These are phyloP conservation scores for Cataglyphis albicans DNA, from an alignment of 2,888 invertebrate species.

Conservation along the genomic window DNA sequence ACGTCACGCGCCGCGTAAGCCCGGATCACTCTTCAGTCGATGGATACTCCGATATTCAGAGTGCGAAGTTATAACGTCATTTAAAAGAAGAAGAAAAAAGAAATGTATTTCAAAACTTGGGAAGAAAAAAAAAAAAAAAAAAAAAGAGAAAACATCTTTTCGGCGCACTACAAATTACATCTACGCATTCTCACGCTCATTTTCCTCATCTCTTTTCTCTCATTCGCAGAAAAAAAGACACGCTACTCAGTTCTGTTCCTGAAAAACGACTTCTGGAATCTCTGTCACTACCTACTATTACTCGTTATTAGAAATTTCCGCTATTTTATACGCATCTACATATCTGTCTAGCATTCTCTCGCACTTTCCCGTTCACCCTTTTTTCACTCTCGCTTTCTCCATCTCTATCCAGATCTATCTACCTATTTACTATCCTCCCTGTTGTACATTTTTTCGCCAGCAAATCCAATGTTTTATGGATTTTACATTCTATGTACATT, in stretches of 20 bases:
- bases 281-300: conserved; percentile 46
- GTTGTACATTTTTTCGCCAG: conserved; percentile 56
- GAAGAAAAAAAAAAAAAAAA: conserved; percentile 53
- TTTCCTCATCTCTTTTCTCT: not conserved
- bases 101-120: conserved; percentile 65
- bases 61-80: conserved; percentile 32
- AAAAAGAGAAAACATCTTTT: conserved; percentile 57
- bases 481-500: conserved; percentile 60
- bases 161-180: conserved; percentile 60
- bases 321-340: conserved; percentile 48
- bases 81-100: conserved; percentile 63
- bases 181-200: conserved; percentile 36
- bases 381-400: conserved; percentile 41
- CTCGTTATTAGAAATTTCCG: conserved; percentile 29
- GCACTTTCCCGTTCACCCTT: conserved; percentile 10
- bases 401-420: conserved; percentile 46
- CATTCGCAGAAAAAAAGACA: conserved; percentile 9
- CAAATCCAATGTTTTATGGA: conserved; percentile 59
- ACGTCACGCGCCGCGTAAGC: conserved; percentile 29
- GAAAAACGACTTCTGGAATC: conserved; percentile 66
- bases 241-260: conserved; percentile 77
- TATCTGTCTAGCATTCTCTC: conserved; percentile 24
- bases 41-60: conserved; percentile 43
- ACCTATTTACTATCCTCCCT: conserved; percentile 48
- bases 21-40: conserved; percentile 29